Evolutionary conservation across 2,797 vertebrate genomes (phyloP).

Genomic region (Arrhamphus sclerolepis): DNA sequence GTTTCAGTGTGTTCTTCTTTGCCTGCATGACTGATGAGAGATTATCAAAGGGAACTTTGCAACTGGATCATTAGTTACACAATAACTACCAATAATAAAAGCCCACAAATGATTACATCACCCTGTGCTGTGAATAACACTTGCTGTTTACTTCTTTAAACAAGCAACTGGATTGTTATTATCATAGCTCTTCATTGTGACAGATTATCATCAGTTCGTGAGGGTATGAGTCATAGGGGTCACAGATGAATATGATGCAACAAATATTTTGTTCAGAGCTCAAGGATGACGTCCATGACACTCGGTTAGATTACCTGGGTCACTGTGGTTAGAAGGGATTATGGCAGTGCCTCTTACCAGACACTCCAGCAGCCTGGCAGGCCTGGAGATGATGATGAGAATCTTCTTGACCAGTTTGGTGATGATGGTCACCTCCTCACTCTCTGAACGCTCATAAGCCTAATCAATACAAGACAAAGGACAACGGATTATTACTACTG

Average conservation of each 20-base stretch:
- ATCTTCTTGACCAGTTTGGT: conserved; percentile 90
- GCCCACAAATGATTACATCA: neutral
- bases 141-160: neutral
- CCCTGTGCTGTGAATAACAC: neutral
- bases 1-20: no score
- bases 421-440: conserved; percentile 88
- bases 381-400: conserved; percentile 91
- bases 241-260: conserved; percentile 1
- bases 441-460: conserved; percentile 92
- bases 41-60: neutral
- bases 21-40: no score
- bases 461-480: conserved; percentile 53
- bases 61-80: neutral
- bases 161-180: conserved; percentile 18
- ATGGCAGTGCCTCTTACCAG: conserved; percentile 79
- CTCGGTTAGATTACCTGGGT: conserved; percentile 7
- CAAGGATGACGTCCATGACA: conserved; percentile 1
- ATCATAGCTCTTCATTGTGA: neutral
- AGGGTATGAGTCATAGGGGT: conserved; percentile 15
- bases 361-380: conserved; percentile 91
- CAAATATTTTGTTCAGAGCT: conserved; percentile 4
- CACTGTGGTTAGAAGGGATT: neutral
- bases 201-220: conserved; percentile 18
- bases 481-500: conserved; percentile 26
- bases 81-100: neutral